Percentiles rank a stretch among this genome's conserved stretches.
phyloP scores from a whole-genome alignment of 1,140 invertebrate species.

The Harlomillsia oculata region DNA sequence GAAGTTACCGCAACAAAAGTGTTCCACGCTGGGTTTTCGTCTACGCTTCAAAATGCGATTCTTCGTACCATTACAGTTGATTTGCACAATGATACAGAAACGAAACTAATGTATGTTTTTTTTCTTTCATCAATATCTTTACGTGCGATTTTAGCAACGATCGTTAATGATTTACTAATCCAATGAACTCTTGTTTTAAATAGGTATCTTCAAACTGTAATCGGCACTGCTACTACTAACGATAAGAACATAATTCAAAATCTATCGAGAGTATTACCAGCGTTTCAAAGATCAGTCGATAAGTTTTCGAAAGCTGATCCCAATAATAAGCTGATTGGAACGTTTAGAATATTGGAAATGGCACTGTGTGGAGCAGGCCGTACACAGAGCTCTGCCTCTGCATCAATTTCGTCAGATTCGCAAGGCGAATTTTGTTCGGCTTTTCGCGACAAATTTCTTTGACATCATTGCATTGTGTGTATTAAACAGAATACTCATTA shows the following conservation, averaged over 20 bases:
- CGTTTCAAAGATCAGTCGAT: conserved; percentile 26
- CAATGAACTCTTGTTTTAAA: background rate
- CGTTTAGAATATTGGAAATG: conserved; percentile 31
- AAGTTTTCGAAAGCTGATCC: conserved; percentile 19
- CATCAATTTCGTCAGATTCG: too few relatives aligned
- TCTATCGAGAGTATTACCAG: conserved; percentile 26
- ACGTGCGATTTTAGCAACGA: background rate
- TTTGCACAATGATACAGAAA: conserved; percentile 24
- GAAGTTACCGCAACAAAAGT: conserved; percentile 18
- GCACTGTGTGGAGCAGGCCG: conserved; percentile 22
- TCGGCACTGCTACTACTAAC: conserved; percentile 11
- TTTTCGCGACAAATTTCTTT: too few relatives aligned
- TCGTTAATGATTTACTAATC: too few relatives aligned
- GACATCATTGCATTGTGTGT: too few relatives aligned
- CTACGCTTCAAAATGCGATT: conserved; percentile 24
- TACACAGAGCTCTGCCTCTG: too few relatives aligned
- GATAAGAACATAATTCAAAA: conserved; percentile 22
- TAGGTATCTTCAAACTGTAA: conserved; percentile 27
- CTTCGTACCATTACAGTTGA: conserved; percentile 30
- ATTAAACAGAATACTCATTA: too few relatives aligned
- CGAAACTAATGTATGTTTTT: conserved; percentile 27
- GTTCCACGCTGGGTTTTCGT: conserved; percentile 18
- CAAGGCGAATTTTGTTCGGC: too few relatives aligned
- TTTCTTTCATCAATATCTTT: background rate
- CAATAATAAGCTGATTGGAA: conserved; percentile 17